phyloP scores from a whole-genome alignment of 2,797 vertebrate species.

The Heteromormyrus szaboi region DNA sequence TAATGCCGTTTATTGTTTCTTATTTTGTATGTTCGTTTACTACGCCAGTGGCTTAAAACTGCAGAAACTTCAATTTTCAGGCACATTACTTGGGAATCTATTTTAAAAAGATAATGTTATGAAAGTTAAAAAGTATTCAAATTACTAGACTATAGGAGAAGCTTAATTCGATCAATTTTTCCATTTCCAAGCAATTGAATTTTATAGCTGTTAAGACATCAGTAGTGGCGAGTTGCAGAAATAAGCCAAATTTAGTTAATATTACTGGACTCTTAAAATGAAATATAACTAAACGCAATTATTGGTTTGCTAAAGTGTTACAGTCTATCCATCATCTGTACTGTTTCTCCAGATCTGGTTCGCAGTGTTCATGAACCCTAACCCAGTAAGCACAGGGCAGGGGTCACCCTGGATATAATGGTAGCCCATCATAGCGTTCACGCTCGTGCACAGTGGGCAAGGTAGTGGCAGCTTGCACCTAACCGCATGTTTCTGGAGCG shows the following conservation, averaged over 20 bases:
- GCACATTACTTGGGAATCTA: background rate
- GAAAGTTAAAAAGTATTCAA: constrained; percentile 2
- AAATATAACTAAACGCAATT: background rate
- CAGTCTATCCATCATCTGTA: background rate
- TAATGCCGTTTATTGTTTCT: background rate
- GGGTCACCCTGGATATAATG: background rate
- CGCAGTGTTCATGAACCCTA: background rate
- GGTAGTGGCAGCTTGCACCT: background rate
- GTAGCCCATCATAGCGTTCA: background rate
- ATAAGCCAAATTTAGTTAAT: background rate
- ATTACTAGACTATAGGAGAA: background rate
- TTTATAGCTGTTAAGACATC: background rate
- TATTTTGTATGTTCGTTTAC: background rate
- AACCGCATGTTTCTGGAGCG: background rate
- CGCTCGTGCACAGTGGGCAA: background rate
- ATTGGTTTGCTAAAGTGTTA: background rate
- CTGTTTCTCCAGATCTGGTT: background rate
- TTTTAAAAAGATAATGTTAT: background rate
- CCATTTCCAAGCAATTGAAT: background rate
- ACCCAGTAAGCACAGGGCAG: background rate
- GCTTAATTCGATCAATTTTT: background rate
- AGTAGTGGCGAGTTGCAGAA: background rate
- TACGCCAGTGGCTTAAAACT: background rate
- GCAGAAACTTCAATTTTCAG: constrained; percentile 1
- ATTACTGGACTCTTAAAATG: background rate